A percentile compares a stretch with the other conserved stretches of the same genome.
phyloP scores from a whole-genome alignment of 2,113 vertebrate genomes.

The Mugil cephalus region DNA sequence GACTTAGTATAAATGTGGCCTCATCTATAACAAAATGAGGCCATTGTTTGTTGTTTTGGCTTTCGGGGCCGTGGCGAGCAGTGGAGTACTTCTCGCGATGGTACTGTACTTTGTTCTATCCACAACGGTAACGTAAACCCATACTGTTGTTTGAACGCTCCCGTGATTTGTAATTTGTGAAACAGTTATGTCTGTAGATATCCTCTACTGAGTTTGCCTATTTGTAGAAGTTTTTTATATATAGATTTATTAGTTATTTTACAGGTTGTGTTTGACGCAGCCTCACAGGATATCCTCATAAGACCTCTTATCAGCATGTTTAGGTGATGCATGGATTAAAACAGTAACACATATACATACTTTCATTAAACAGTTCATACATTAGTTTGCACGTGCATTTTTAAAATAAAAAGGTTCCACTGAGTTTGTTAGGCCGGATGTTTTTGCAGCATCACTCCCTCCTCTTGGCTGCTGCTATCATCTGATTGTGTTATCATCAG shows the following conservation, averaged over 20 bases:
- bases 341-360: too few relatives aligned
- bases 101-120: slow-evolving; percentile 63
- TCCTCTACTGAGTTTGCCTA: too few relatives aligned
- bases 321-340: too few relatives aligned
- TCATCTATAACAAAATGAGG: slow-evolving; percentile 57
- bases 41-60: slow-evolving; percentile 44
- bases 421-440: neutral
- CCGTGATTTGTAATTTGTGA: neutral
- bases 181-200: neutral
- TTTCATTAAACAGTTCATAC: too few relatives aligned
- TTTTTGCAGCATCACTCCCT: neutral
- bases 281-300: too few relatives aligned
- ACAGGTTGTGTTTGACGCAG: too few relatives aligned
- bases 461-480: slow-evolving; percentile 7
- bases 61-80: slow-evolving; percentile 47
- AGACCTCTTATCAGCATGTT: too few relatives aligned
- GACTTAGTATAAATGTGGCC: neutral
- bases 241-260: too few relatives aligned
- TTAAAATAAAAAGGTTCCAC: too few relatives aligned
- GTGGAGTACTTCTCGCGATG: slow-evolving; percentile 58
- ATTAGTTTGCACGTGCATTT: too few relatives aligned
- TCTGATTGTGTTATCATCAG: slow-evolving; percentile 30
- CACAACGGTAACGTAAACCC: slow-evolving; percentile 67
- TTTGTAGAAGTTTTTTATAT: too few relatives aligned
- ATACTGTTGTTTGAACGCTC: neutral